phyloP scores from a whole-genome alignment of 2,113 vertebrate genomes.

The Salvelinus sp. region DNA sequence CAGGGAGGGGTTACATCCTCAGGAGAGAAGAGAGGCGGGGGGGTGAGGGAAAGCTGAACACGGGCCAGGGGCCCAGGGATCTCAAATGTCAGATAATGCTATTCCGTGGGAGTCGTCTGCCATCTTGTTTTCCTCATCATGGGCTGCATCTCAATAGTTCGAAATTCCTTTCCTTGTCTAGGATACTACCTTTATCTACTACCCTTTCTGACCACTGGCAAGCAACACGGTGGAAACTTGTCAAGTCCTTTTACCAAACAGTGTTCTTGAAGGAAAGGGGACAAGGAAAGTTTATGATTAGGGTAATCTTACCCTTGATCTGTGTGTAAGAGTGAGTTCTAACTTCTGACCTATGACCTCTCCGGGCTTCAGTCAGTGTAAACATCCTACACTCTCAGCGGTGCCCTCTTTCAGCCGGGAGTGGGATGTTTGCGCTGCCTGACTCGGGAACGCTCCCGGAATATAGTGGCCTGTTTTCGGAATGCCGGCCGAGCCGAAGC shows the following conservation, averaged over 20 bases:
- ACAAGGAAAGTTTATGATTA: too few relatives aligned
- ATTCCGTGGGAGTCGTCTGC: neutral
- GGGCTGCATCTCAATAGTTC: too few relatives aligned
- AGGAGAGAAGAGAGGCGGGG: neutral
- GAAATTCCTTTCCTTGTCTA: too few relatives aligned
- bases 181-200: neutral
- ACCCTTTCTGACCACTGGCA: constrained; percentile 43
- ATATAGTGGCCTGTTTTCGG: constrained; percentile 41
- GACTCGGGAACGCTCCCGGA: constrained; percentile 75
- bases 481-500: constrained; percentile 37
- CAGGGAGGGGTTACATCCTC: constrained; percentile 50
- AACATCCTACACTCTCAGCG: constrained; percentile 99
- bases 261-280: too few relatives aligned
- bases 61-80: too few relatives aligned
- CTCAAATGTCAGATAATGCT: neutral
- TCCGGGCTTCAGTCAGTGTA: constrained; percentile 89
- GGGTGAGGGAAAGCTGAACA: neutral
- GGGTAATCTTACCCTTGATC: too few relatives aligned
- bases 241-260: too few relatives aligned
- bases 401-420: constrained; percentile 88
- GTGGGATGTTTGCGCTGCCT: constrained; percentile 96
- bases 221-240: too few relatives aligned
- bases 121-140: neutral
- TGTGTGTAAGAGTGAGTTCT: too few relatives aligned
- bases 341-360: neutral